Percentiles rank a stretch among this genome's conserved stretches.
These are phyloP conservation scores for Chondrosia reniformis DNA, from an alignment of 37 sponge, comb jelly and placozoan genomes.

Conservation along the genomic window DNA sequence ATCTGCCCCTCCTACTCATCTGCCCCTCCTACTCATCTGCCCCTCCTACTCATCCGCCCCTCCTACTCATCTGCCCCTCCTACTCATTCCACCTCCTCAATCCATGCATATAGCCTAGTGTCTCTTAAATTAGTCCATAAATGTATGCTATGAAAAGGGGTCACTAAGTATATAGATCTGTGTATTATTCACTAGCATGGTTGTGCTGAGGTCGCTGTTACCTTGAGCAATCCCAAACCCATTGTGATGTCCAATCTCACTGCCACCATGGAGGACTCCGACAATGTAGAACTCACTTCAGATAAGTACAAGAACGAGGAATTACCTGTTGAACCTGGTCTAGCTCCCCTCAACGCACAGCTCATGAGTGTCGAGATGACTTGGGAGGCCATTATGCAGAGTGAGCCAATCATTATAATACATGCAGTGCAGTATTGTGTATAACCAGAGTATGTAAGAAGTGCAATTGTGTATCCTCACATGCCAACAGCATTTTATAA, in stretches of 20 bases:
- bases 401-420: too few relatives aligned
- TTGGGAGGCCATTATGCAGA: background rate
- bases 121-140: too few relatives aligned
- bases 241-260: background rate
- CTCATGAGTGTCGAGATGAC: background rate
- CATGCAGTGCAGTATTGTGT: too few relatives aligned
- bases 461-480: too few relatives aligned
- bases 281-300: background rate
- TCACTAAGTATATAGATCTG: too few relatives aligned
- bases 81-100: background rate
- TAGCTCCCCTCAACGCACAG: constrained; percentile 1
- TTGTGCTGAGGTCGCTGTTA: constrained; percentile 15
- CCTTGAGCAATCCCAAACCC: background rate
- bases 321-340: background rate
- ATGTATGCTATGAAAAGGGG: too few relatives aligned
- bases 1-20: background rate
- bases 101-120: too few relatives aligned
- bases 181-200: too few relatives aligned
- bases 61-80: background rate
- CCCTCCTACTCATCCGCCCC: background rate
- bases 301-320: background rate
- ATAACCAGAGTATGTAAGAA: too few relatives aligned
- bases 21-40: background rate
- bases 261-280: background rate
- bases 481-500: too few relatives aligned